phyloP scores from a whole-genome alignment of 1,140 invertebrate genomes.

The Spodoptera frugiperda region DNA sequence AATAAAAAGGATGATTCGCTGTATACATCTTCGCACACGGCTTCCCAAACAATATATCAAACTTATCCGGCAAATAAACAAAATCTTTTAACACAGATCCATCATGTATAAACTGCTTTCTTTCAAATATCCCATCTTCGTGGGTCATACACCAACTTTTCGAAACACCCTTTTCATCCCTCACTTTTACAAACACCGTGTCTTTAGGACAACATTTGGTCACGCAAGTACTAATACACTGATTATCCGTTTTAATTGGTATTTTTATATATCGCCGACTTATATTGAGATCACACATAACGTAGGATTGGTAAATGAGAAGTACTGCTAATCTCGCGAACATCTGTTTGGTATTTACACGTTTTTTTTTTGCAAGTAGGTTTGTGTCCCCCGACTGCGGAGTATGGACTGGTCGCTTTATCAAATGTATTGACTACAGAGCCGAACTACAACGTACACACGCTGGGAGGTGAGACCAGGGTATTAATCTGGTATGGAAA shows the following conservation, averaged over 20 bases:
- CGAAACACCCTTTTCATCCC: neutral
- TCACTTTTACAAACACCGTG: conserved; percentile 45
- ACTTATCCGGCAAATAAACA: conserved; percentile 44
- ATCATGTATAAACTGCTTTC: conserved; percentile 43
- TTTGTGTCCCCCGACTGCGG: conserved; percentile 14
- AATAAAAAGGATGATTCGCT: conserved; percentile 49
- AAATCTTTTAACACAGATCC: conserved; percentile 1
- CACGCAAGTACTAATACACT: conserved; percentile 54
- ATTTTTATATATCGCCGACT: neutral
- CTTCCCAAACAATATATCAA: conserved; percentile 50
- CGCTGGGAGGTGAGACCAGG: neutral
- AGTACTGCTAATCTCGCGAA: conserved; percentile 13
- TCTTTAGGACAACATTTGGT: conserved; percentile 62
- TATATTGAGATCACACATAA: neutral
- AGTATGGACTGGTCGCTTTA: conserved; percentile 12
- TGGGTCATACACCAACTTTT: conserved; percentile 45
- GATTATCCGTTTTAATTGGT: conserved; percentile 37
- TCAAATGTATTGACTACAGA: conserved; percentile 33
- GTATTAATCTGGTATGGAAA: conserved; percentile 19
- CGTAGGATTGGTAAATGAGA: conserved; percentile 8
- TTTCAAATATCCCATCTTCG: neutral
- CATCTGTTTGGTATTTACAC: neutral
- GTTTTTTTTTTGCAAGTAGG: neutral
- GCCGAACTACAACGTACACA: neutral
- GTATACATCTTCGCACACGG: conserved; percentile 53